Conservation (phyloP, 2,888 invertebrate genomes). For the Malthinus flaveolus region DNA sequence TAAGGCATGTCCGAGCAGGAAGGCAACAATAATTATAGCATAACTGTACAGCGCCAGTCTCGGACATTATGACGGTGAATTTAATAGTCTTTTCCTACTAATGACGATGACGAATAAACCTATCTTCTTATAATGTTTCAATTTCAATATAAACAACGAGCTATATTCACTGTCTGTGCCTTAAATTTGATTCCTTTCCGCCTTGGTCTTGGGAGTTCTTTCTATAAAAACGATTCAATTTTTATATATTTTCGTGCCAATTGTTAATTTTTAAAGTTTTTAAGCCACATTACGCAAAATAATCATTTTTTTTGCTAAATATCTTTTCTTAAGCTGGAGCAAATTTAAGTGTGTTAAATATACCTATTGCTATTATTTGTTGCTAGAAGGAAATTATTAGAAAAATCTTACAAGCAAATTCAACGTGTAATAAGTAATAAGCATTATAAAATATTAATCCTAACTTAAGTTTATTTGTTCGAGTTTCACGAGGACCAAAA, state of each 20-base stretch:
- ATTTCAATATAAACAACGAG: conserved; percentile 29
- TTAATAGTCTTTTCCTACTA: conserved; percentile 33
- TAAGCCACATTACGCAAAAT: too few relatives aligned
- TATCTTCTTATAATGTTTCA: conserved; percentile 31
- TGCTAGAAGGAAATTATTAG: too few relatives aligned
- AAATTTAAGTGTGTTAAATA: neutral
- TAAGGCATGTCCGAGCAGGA: conserved; percentile 31
- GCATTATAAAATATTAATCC: too few relatives aligned
- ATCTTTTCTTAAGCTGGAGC: conserved; percentile 1
- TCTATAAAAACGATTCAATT: conserved; percentile 44
- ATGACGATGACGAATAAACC: conserved; percentile 29
- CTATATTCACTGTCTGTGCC: conserved; percentile 55
- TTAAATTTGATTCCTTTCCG: conserved; percentile 55
- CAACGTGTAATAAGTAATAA: too few relatives aligned
- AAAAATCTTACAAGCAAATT: too few relatives aligned
- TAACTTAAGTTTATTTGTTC: too few relatives aligned
- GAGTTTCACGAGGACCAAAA: too few relatives aligned
- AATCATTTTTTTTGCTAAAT: neutral
- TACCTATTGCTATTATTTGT: too few relatives aligned
- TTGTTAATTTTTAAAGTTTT: neutral
- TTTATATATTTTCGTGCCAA: conserved; percentile 1
- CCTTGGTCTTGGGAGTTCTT: conserved; percentile 57
- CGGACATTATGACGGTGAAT: conserved; percentile 33
- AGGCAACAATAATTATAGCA: conserved; percentile 32
- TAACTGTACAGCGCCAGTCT: conserved; percentile 35